These are phyloP conservation scores for Craseonycteris thonglongyai DNA, from an alignment of 2,113 vertebrate genomes.

Conservation along the genomic window DNA sequence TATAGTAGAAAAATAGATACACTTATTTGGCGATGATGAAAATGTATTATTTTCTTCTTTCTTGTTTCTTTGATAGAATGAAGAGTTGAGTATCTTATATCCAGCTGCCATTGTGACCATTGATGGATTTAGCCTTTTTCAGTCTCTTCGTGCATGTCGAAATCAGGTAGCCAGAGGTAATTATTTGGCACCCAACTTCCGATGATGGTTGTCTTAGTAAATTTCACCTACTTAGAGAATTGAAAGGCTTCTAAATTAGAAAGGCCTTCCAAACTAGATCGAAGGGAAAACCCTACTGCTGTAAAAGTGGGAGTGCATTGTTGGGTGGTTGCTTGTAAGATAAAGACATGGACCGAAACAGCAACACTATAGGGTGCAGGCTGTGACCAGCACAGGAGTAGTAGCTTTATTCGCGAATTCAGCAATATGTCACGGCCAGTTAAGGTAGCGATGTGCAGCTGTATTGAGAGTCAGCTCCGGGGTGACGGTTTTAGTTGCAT, in stretches of 20 bases:
- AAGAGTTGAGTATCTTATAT: constrained; percentile 96
- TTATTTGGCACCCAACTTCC: background rate
- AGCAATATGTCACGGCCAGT: too few species aligned
- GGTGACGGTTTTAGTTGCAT: background rate
- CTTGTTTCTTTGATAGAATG: constrained; percentile 82
- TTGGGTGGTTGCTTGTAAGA: background rate
- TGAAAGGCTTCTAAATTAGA: background rate
- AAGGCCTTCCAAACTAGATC: background rate
- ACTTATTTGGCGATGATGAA: background rate
- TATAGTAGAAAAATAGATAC: background rate
- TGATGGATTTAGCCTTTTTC: constrained; percentile 98
- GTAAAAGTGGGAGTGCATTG: fast-evolving
- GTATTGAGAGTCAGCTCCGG: too few species aligned
- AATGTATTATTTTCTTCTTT: background rate
- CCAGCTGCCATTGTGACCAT: constrained; percentile 95
- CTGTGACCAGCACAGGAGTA: background rate
- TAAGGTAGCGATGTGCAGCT: background rate
- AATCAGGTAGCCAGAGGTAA: constrained; percentile 98
- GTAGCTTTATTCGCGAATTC: background rate
- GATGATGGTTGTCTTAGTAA: background rate
- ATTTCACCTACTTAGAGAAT: background rate
- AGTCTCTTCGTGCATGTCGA: constrained; percentile 96
- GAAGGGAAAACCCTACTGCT: fast-evolving
- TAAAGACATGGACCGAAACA: background rate
- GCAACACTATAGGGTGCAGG: too few species aligned